These are phyloP conservation scores for Anthopleura xanthogrammica DNA, from an alignment of 92 coral and sea anemone species.

Conservation along the genomic window DNA sequence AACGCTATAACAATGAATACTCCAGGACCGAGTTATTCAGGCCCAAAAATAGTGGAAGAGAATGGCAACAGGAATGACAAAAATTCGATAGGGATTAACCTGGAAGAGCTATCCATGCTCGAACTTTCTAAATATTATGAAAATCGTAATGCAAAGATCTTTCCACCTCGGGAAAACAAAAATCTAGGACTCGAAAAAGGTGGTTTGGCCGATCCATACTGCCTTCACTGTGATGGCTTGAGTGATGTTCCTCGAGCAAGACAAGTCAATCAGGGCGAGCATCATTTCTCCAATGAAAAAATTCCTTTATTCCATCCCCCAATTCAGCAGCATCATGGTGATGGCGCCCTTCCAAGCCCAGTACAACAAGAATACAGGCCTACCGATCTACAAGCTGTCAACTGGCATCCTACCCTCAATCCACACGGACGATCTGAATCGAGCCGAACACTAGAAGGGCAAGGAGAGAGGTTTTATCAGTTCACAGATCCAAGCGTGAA, in stretches of 20 bases:
- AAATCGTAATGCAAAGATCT: neutral
- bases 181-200: neutral
- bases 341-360: too few species aligned
- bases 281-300: neutral
- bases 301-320: too few species aligned
- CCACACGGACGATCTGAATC: too few species aligned
- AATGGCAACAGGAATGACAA: neutral
- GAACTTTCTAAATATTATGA: slow-evolving; percentile 1
- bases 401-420: too few species aligned
- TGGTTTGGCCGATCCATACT: neutral
- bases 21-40: neutral
- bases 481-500: too few species aligned
- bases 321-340: too few species aligned
- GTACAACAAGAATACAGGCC: too few species aligned
- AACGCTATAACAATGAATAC: too few species aligned
- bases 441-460: too few species aligned
- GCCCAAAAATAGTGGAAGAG: neutral
- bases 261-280: neutral
- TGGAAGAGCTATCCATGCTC: neutral
- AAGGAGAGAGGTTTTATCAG: too few species aligned
- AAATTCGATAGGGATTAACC: neutral
- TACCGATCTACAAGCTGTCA: too few species aligned
- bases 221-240: neutral
- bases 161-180: neutral
- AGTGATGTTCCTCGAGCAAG: neutral